Evolutionary conservation across 2,113 vertebrate genomes (phyloP), one percentile per base, ranked within the genome.

Genomic region (Eurypyga helias): DNA sequence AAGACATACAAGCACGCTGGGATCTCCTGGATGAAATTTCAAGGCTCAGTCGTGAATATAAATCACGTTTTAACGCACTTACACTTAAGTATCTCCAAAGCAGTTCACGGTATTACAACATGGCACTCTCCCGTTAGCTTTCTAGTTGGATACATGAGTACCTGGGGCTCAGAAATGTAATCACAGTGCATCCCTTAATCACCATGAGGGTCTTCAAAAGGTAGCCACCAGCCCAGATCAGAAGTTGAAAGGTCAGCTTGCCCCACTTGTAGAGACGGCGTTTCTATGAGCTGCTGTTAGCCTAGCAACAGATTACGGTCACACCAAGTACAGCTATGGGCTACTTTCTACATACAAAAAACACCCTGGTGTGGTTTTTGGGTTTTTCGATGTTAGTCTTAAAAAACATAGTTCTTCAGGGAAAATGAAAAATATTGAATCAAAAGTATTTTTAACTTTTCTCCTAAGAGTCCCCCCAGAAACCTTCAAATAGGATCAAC

Each of bases 201-300:
- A 0, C n/a, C 41, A 41, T 0, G 0, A 51, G 41, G 49, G 25
- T 45, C 55, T 61, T 67, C 61, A 71, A 51, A 79, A 87, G 71
- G 75, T 10, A 69, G 15, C 18, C 60, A 34, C 5, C 46, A 66
- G n/a, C 36, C 34, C 72, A 29, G 33, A 38, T 2, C 4, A 1
- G 62, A 34, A 48, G 31, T 34, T 28, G 11, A 11, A 18, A 67
- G 49, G n/a, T 41, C 48, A 55, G 46, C 46, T 57, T 73, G 71
- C 51, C 67, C 48, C 41, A 7, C 51, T 41, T 41, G 36, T 12
- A 28, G 34, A n/a, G 15, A 10, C 0, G 1, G 24, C 0, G 0
- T 58, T 83, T 57, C 49, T 70, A 13, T 6, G 49, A 43, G 73
- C 38, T 52, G 49, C 55, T 80, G 23, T 41, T 16, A 58, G 29